Evolutionary conservation across 2,797 vertebrate species (phyloP).

Genomic region (Eremophila alpestris): DNA sequence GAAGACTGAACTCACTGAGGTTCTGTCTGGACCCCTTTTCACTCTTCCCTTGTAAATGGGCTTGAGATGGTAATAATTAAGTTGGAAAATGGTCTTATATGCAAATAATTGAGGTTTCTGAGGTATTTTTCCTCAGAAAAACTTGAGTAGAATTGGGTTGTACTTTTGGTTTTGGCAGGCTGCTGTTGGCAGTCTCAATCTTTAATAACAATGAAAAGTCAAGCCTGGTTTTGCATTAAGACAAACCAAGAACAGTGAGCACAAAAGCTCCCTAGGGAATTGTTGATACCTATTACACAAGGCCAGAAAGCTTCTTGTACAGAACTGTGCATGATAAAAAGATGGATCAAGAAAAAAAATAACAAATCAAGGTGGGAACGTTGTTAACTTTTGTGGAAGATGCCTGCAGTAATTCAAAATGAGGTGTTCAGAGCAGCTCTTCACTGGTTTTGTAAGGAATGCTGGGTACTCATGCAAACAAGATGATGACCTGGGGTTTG

Average conservation of each 20-base stretch:
- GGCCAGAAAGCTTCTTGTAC: background rate
- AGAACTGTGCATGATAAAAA: background rate
- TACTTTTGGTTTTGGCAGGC: background rate
- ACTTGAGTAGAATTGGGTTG: background rate
- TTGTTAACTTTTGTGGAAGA: background rate
- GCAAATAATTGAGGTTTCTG: background rate
- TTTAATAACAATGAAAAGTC: background rate
- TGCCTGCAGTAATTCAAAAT: background rate
- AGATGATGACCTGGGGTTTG: background rate
- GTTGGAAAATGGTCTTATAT: background rate
- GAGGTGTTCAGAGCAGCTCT: background rate
- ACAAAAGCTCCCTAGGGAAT: background rate
- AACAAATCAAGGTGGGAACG: background rate
- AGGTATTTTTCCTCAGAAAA: background rate
- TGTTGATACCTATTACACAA: background rate
- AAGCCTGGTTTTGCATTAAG: background rate
- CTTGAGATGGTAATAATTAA: background rate
- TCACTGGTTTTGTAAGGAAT: background rate
- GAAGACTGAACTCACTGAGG: background rate
- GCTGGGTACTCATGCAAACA: background rate
- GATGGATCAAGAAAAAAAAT: background rate
- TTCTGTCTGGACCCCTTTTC: background rate
- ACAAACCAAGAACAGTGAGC: background rate
- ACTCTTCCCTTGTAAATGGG: background rate
- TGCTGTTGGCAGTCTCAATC: background rate